phyloP scores from a whole-genome alignment of 2,113 vertebrate species.

The Aspiorhynchus laticeps region DNA sequence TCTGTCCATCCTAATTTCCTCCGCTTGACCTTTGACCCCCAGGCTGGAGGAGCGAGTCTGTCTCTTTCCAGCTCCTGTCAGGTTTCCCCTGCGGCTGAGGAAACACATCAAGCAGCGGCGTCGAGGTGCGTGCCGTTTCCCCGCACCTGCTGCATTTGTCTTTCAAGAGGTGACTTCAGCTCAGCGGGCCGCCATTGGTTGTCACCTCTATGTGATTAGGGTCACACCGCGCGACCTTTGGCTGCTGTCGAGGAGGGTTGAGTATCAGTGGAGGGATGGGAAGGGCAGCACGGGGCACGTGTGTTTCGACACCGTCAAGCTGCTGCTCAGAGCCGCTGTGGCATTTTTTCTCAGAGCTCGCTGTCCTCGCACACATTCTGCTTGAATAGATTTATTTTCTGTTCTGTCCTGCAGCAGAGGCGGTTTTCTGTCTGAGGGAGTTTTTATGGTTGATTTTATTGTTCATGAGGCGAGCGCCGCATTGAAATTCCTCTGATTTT shows the following conservation, averaged over 20 bases:
- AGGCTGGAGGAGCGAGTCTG: not conserved
- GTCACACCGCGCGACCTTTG: constrained; percentile 44
- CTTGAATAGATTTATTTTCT: constrained; percentile 19
- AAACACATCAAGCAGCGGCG: not conserved
- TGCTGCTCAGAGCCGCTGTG: constrained; percentile 7
- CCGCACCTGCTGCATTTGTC: constrained; percentile 42
- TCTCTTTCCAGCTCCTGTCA: constrained; percentile 38
- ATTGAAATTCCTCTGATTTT: not conserved
- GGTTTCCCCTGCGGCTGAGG: not conserved
- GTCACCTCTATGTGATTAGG: constrained; percentile 54
- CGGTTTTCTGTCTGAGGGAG: not conserved
- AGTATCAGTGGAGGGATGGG: constrained; percentile 8
- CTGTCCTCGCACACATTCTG: constrained; percentile 1
- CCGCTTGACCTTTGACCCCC: constrained; percentile 28
- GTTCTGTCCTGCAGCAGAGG: constrained; percentile 3
- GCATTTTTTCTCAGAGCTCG: constrained; percentile 16
- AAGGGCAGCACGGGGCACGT: constrained; percentile 8
- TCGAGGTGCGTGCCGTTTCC: not conserved
- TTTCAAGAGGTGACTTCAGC: constrained; percentile 33
- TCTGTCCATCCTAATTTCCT: constrained; percentile 46
- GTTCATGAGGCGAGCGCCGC: not conserved
- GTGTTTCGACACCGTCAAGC: constrained; percentile 40
- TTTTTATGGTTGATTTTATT: not conserved
- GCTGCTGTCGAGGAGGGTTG: not conserved
- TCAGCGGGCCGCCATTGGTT: constrained; percentile 17